Base-by-base conservation (phyloP, 1,140 invertebrate species). In the Tribolium castaneum region DNA sequence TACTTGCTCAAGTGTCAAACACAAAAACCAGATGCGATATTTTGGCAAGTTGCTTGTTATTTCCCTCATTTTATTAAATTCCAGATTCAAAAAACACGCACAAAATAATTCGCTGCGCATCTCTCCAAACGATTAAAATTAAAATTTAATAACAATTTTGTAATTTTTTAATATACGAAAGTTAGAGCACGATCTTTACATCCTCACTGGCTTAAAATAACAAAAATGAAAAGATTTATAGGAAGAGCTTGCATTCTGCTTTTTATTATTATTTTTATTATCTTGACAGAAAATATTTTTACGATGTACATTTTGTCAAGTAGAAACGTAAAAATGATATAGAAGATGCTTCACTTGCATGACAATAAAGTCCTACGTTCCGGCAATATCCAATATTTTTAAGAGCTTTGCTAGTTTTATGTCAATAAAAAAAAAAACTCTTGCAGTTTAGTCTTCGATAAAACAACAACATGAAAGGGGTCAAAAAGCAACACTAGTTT, bases 231-330 rank as follows among this genome's bases (percentile, higher is more conserved):
- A 35, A 66, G 59, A 66, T 66, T 39, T 66, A 66, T 35, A 34
- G 30, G 10, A 35, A 66, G 22, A 14, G 25, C 30, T 39, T 35
- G 30, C 4, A 5, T 14, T 35, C 30, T 66, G 9, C 30, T 66
- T 66, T 66, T 39, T 66, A 35, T 35, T 66, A 35, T 66, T 66
- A 66, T 14, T 66, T 34, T 66, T 66, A 66, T 34, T 66, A 66
- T 35, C 30, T 10, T 34, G 59, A n/a, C 59, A 66, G 16, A 25
- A 62, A 62, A 62, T 22, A 35, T 12, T 13, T 66, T 66, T 66
- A 66, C 12, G 59, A 66, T 9, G 25, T 66, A 66, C 30, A 35
- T 66, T 66, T 66, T 66, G 59, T 66, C 59, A 35, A 66, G 5
- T 45, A 3, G 4, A 66, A 66, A n/a, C 14, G 59, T 13, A 35